Conservation (phyloP, 2,888 invertebrate species). For the Drosophila rellima region DNA sequence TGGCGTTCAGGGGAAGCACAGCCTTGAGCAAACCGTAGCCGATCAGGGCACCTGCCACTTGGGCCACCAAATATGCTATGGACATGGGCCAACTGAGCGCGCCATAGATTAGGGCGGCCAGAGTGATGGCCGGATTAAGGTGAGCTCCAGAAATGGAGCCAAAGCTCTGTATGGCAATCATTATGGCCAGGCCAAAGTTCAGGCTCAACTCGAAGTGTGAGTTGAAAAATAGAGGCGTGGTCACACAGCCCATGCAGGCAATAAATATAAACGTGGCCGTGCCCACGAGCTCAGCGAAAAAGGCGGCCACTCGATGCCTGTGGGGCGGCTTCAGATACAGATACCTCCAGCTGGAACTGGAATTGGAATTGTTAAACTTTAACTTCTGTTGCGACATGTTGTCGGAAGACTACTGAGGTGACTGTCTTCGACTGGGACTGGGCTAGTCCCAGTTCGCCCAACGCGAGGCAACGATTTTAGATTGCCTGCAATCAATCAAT, state of each 20-base stretch:
- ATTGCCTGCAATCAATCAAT: slow-evolving; percentile 69
- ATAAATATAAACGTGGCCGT: slow-evolving; percentile 89
- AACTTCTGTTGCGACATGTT: slow-evolving; percentile 63
- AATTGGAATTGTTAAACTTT: slow-evolving; percentile 16
- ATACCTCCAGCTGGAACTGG: slow-evolving; percentile 44
- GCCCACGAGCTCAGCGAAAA: slow-evolving; percentile 89
- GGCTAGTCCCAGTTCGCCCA: neutral
- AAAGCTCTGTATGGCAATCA: slow-evolving; percentile 89
- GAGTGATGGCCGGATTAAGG: slow-evolving; percentile 91
- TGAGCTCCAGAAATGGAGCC: slow-evolving; percentile 92
- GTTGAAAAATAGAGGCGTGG: slow-evolving; percentile 76
- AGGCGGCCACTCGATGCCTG: slow-evolving; percentile 59
- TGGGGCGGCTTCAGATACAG: slow-evolving; percentile 35
- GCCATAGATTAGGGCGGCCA: slow-evolving; percentile 87
- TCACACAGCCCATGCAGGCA: slow-evolving; percentile 90
- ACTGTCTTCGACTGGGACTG: slow-evolving; percentile 1
- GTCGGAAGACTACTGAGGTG: slow-evolving; percentile 42
- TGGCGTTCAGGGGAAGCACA: slow-evolving; percentile 85
- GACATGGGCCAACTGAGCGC: slow-evolving; percentile 84
- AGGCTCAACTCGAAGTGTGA: slow-evolving; percentile 77
- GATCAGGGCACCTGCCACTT: slow-evolving; percentile 88
- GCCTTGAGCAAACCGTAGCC: slow-evolving; percentile 90
- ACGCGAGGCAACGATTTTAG: slow-evolving; percentile 36
- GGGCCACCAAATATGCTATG: slow-evolving; percentile 88
- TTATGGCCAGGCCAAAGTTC: slow-evolving; percentile 89